A percentile compares a stretch with the other conserved stretches of the same genome.
Conservation (phyloP, 2,888 invertebrate species). For the Cantharis lateralis region DNA sequence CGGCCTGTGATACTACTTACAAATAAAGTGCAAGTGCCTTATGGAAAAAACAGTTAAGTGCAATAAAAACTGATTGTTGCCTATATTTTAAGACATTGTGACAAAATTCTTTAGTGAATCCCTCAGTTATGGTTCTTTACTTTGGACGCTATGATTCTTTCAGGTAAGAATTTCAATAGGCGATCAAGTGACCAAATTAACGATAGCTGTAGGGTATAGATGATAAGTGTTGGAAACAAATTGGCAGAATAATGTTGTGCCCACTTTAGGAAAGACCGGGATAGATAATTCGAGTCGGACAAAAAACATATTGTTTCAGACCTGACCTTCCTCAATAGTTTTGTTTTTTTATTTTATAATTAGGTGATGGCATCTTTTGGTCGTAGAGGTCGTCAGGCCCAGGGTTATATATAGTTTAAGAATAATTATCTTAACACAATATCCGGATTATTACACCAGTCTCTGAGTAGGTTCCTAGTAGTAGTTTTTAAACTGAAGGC, state of each 20-base stretch:
- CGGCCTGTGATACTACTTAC: background rate
- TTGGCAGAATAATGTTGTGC: background rate
- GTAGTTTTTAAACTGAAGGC: background rate
- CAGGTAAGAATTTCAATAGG: conserved; percentile 47
- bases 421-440: background rate
- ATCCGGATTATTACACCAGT: background rate
- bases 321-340: background rate
- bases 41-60: background rate
- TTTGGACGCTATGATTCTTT: conserved; percentile 54
- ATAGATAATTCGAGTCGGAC: background rate
- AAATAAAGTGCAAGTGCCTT: conserved; percentile 3
- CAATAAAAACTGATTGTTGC: background rate
- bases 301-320: background rate
- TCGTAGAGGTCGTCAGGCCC: background rate
- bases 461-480: background rate
- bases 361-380: background rate
- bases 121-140: conserved; percentile 32
- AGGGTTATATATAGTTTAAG: background rate
- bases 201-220: background rate
- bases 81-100: background rate
- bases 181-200: background rate
- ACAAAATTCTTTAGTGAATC: background rate
- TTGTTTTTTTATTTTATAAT: conserved; percentile 3
- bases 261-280: background rate
- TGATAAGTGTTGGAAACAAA: background rate